Conservation (phyloP, 2,888 invertebrate species). For the Bruchidius siliquastri region DNA sequence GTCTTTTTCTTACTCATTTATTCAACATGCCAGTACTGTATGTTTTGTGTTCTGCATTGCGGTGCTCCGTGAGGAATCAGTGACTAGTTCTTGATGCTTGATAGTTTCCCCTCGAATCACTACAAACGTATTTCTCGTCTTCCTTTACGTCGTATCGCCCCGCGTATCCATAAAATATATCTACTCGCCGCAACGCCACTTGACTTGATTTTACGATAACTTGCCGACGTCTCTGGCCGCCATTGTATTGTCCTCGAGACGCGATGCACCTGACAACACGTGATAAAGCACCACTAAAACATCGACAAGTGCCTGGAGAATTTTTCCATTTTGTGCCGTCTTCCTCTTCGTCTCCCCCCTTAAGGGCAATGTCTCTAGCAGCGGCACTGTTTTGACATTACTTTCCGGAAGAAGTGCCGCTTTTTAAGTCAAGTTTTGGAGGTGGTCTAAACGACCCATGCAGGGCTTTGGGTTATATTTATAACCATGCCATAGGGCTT, state of each 20-base stretch:
- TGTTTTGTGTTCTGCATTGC: too few relatives aligned
- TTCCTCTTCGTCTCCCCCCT: not conserved
- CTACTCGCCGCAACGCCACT: conserved; percentile 15
- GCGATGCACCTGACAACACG: conserved; percentile 23
- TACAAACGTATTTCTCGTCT: not conserved
- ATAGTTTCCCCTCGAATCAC: not conserved
- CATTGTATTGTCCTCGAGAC: conserved; percentile 32
- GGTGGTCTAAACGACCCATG: too few relatives aligned
- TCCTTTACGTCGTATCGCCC: not conserved
- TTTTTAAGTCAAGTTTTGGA: not conserved
- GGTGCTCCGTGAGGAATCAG: too few relatives aligned
- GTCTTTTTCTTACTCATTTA: too few relatives aligned
- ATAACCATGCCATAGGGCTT: too few relatives aligned
- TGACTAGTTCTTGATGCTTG: not conserved
- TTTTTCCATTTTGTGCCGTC: conserved; percentile 9
- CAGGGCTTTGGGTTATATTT: too few relatives aligned
- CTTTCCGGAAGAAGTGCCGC: not conserved
- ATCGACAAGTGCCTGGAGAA: conserved; percentile 20
- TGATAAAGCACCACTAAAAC: conserved; percentile 26
- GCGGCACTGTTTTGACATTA: not conserved
- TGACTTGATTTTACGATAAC: conserved; percentile 28
- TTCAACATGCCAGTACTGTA: too few relatives aligned
- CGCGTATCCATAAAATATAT: not conserved
- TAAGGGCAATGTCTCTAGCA: not conserved
- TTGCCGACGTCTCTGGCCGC: conserved; percentile 12